Base-by-base conservation (phyloP, 2,888 invertebrate genomes). In the Embidobia sp. region DNA sequence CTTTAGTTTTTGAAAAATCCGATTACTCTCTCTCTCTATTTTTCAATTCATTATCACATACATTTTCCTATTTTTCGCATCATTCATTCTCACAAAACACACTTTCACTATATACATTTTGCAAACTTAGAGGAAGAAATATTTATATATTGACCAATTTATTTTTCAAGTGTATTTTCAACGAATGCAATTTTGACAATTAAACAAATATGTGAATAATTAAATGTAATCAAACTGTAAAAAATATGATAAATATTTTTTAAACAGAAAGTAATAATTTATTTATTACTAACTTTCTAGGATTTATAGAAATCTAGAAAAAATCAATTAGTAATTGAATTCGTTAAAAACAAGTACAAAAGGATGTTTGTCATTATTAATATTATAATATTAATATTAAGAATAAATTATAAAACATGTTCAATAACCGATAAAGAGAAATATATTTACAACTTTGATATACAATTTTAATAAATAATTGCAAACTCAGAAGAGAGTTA, bases 31-130 rank as follows among this genome's bases (percentile, higher is more conserved):
- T 66, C 73, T 64, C 53, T 63, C 31, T 46, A 33, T 48, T 27
- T 31, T 15, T 55, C 16, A 29, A n/a, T 53, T 37, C 46, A 27
- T 48, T 67, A 67, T 67, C 55, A 57, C 40, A 27, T 48, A 42
- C 66, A 53, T 59, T 19, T 11, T 46, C 48, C 33, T 18, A 49
- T 31, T 48, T 51, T 13, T 16, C 70, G 46, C 40, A 37, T 27
- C 76, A 63, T 64, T 42, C 51, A 48, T 22, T 29, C 48, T 29
- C 8, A n/a, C 29, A 29, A n/a, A n/a, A 33, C 6, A 6, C 22
- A 22, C 6, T 22, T 6, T n/a, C 15, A 73, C 66, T 81, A 82
- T 82, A 76, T 82, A 82, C 80, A 82, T 55, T 64, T 77, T 69
- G 75, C 77, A 77, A 81, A 77, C 69, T 74, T 19, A 59, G 33